These are phyloP conservation scores for Meda fulgida DNA, from an alignment of 2,797 vertebrate genomes.

Conservation along the genomic window DNA sequence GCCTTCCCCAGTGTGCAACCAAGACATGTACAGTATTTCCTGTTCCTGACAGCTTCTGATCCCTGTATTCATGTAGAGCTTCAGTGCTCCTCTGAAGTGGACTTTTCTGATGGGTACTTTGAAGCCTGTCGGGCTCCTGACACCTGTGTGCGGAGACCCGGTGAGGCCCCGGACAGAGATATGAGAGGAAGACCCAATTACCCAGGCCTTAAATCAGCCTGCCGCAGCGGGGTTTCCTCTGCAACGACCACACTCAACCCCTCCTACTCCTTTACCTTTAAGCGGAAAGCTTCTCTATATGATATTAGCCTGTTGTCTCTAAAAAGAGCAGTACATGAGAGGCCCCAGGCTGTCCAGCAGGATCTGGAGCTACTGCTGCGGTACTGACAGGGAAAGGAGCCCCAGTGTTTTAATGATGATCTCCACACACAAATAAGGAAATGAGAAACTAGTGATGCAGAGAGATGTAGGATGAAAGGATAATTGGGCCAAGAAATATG, in stretches of 20 bases:
- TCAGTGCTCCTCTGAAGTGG: conserved; percentile 53
- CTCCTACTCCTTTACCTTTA: conserved; percentile 42
- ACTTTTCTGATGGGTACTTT: conserved; percentile 66
- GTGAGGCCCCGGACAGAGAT: conserved; percentile 70
- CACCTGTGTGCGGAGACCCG: conserved; percentile 65
- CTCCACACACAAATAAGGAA: conserved; percentile 31
- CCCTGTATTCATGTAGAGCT: conserved; percentile 50
- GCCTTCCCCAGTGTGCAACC: conserved; percentile 24
- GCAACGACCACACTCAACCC: conserved; percentile 67
- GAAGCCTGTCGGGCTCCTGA: conserved; percentile 73
- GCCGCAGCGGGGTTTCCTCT: conserved; percentile 75
- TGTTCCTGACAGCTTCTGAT: conserved; percentile 64
- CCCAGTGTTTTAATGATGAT: conserved; percentile 50
- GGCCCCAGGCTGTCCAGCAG: conserved; percentile 61
- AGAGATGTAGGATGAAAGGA: conserved; percentile 12
- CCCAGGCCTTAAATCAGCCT: conserved; percentile 74
- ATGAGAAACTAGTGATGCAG: conserved; percentile 39
- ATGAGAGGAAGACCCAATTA: conserved; percentile 82
- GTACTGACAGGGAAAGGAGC: conserved; percentile 36
- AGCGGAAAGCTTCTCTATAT: conserved; percentile 64
- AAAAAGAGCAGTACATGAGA: conserved; percentile 66
- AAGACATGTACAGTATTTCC: conserved; percentile 26
- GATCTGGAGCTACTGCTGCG: conserved; percentile 50
- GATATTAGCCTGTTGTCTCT: conserved; percentile 73
- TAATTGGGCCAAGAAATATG: conserved; percentile 27